Evolutionary conservation across 2,797 vertebrate species (phyloP), one percentile per base, ranked within the genome.

Genomic region (Anguilla marmorata): DNA sequence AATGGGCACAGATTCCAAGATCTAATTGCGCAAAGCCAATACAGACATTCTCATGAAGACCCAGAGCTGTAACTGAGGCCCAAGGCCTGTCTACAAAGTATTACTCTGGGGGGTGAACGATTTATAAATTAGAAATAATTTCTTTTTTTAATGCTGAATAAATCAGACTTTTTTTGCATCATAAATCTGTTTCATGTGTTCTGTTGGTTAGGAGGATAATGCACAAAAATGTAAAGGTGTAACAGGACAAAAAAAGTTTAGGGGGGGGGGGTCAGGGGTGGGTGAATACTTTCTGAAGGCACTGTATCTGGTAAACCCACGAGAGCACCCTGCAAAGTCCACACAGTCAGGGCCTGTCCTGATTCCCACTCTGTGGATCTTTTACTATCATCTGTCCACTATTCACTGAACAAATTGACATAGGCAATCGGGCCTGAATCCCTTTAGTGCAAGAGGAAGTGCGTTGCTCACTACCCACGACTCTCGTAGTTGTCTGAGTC

Each of bases 1-100:
- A n/a, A 69, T 69, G 63, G 63, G 4, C 24, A 69, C n/a, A 69
- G 27, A 8, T 69, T 69, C 24, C 63, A n/a, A n/a, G 24, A n/a
- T 69, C n/a, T 69, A 69, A 69, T 11, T 27, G 63, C 9, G 63
- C 63, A 69, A 27, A 69, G 2, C 5, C 8, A 4, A n/a, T 11
- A 69, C 63, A 69, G 63, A 27, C 63, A 66, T 66, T 66, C 63
- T 66, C 63, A 66, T n/a, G 63, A 66, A 66, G 63, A 66, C 14
- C 16, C 14, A n/a, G n/a, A n/a, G 9, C 7, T 27, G 6, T n/a
- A 69, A n/a, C 8, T 69, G 56, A 58, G 14, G 16, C 56, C 56
- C 56, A 3, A 58, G 56, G 56, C 56, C 56, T 27, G 24, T 69
- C 63, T n/a, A 69, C 63, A 69, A 69, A 27, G 24, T 8, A 69